These are phyloP conservation scores for Eremophila alpestris DNA, from an alignment of 2,797 vertebrate genomes.

Conservation along the genomic window DNA sequence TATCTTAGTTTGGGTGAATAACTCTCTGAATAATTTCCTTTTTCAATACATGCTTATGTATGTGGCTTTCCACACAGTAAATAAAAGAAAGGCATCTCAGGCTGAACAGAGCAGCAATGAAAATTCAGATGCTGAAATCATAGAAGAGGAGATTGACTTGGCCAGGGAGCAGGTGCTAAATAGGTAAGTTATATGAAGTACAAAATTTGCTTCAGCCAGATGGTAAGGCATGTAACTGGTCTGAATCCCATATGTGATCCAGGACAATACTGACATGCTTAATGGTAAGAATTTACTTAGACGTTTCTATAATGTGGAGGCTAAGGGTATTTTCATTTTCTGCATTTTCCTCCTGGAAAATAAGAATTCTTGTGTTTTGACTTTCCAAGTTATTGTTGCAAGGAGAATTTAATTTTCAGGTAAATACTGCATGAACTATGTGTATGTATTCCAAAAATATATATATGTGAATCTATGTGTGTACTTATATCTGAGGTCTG, in stretches of 20 bases:
- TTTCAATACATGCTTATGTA: neutral
- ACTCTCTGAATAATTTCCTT: neutral
- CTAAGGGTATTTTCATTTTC: neutral
- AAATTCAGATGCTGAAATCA: neutral
- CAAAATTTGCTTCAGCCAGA: neutral
- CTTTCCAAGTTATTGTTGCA: neutral
- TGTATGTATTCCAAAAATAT: fast-evolving
- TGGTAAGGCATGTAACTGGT: neutral
- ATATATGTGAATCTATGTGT: neutral
- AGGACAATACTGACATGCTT: neutral
- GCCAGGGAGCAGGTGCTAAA: slow-evolving; percentile 72
- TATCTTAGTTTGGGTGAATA: neutral
- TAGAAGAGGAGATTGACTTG: neutral
- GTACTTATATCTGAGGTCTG: neutral
- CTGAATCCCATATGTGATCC: neutral
- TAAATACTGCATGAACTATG: neutral
- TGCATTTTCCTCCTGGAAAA: neutral
- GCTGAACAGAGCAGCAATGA: neutral
- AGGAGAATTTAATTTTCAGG: neutral
- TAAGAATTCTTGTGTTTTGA: neutral
- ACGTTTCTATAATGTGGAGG: neutral
- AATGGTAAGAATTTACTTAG: neutral
- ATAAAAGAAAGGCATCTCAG: neutral
- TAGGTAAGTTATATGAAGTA: slow-evolving; percentile 76
- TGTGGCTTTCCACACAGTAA: slow-evolving; percentile 36